Evolutionary conservation across 2,113 vertebrate genomes (phyloP).

Genomic region (Lepus europaeus): DNA sequence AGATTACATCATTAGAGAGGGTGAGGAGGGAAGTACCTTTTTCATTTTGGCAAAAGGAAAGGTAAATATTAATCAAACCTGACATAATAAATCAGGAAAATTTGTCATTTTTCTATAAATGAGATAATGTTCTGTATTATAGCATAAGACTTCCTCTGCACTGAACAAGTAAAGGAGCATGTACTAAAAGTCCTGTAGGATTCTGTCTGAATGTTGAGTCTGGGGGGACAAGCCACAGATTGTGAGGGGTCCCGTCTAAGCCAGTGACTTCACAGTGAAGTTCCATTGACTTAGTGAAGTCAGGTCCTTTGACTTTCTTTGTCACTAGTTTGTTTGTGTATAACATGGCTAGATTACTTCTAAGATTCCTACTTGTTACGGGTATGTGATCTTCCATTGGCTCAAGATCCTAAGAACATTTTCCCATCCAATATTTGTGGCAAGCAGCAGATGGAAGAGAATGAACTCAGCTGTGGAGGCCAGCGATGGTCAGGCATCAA

Average conservation of each 20-base stretch:
- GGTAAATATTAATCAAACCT: conserved; percentile 85
- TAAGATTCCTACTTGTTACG: not conserved
- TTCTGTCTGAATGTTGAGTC: not conserved
- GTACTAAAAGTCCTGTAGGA: too few species aligned
- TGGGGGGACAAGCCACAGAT: not conserved
- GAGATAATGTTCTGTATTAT: rapidly evolving
- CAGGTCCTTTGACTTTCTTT: not conserved
- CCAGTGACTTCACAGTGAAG: too few species aligned
- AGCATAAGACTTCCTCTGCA: not conserved
- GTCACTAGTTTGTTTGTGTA: not conserved
- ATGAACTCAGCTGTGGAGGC: not conserved
- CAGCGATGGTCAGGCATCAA: not conserved
- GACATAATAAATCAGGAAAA: not conserved
- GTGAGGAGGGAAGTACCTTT: conserved; percentile 96
- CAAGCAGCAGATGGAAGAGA: not conserved
- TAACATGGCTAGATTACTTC: not conserved
- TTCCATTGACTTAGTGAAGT: not conserved
- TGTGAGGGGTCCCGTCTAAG: not conserved
- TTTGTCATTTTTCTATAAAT: not conserved
- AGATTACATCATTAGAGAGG: conserved; percentile 96
- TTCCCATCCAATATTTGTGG: not conserved
- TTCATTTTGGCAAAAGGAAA: conserved; percentile 96
- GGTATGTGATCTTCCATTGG: not conserved
- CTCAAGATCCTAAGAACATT: not conserved
- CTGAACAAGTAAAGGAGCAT: not conserved